phyloP scores from a whole-genome alignment of 2,888 invertebrate genomes.

The Tribolium freemani region DNA sequence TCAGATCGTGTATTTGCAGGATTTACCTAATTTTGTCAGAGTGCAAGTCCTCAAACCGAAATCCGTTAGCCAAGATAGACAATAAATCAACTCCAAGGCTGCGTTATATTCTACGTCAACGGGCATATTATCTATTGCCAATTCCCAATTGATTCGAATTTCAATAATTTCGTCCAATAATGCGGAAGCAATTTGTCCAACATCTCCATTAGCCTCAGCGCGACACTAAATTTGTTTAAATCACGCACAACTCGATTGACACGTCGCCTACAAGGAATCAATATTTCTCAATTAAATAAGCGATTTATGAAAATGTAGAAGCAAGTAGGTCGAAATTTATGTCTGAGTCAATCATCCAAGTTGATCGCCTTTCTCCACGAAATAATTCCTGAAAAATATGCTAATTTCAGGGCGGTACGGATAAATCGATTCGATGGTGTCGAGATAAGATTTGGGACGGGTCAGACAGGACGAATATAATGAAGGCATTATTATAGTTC shows the following conservation, averaged over 20 bases:
- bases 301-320: too few relatives aligned
- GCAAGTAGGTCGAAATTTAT: neutral
- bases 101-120: neutral
- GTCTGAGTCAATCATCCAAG: neutral
- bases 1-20: neutral
- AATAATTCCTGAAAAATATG: slow-evolving; percentile 37
- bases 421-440: slow-evolving; percentile 51
- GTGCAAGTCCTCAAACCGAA: neutral
- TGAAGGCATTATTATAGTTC: slow-evolving; percentile 60
- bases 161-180: neutral
- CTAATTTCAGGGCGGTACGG: slow-evolving; percentile 56
- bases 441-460: slow-evolving; percentile 52
- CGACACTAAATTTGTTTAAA: neutral
- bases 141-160: neutral
- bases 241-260: neutral
- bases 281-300: neutral
- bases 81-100: neutral
- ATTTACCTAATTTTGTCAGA: neutral
- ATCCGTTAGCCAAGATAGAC: neutral
- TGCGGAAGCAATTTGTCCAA: neutral
- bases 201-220: too few relatives aligned
- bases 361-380: too few relatives aligned
- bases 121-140: too few relatives aligned
- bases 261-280: neutral
- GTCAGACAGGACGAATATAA: slow-evolving; percentile 46